Percentiles rank a stretch among this genome's conserved stretches.
Conservation (phyloP, 2,113 vertebrate genomes). For the Pantherophis guttatus region DNA sequence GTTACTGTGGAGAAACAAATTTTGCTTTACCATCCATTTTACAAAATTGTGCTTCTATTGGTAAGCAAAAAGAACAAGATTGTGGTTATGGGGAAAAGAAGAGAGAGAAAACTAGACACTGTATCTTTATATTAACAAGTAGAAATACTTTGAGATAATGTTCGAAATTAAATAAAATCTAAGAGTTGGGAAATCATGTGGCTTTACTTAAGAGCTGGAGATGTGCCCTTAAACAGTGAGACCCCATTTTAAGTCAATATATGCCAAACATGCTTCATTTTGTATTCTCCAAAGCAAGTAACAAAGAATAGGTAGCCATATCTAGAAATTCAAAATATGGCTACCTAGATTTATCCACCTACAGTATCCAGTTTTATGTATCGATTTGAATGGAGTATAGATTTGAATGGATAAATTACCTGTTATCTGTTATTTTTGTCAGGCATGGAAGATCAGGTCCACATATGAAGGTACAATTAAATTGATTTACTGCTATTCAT, state of each 20-base stretch:
- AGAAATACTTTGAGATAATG: neutral
- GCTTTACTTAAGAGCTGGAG: neutral
- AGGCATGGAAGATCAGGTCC: neutral
- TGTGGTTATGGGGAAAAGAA: neutral
- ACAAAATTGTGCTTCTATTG: neutral
- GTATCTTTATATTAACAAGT: neutral
- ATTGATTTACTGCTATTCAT: neutral
- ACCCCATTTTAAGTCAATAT: neutral
- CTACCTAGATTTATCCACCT: neutral
- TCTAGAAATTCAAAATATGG: neutral
- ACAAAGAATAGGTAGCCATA: neutral
- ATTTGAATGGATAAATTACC: neutral
- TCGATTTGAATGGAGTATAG: neutral
- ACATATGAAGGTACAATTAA: neutral
- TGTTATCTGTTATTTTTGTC: neutral
- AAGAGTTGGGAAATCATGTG: neutral
- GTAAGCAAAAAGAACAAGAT: neutral
- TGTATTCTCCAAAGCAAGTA: neutral
- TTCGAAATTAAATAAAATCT: neutral
- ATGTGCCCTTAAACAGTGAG: neutral
- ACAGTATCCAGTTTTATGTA: neutral
- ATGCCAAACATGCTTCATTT: neutral
- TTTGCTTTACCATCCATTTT: neutral
- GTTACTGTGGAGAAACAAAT: neutral
- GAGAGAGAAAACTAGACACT: neutral